Percentiles rank a stretch among this genome's conserved stretches.
These are phyloP conservation scores for Bombus balteatus DNA, from an alignment of 1,140 invertebrate species.

Conservation along the genomic window DNA sequence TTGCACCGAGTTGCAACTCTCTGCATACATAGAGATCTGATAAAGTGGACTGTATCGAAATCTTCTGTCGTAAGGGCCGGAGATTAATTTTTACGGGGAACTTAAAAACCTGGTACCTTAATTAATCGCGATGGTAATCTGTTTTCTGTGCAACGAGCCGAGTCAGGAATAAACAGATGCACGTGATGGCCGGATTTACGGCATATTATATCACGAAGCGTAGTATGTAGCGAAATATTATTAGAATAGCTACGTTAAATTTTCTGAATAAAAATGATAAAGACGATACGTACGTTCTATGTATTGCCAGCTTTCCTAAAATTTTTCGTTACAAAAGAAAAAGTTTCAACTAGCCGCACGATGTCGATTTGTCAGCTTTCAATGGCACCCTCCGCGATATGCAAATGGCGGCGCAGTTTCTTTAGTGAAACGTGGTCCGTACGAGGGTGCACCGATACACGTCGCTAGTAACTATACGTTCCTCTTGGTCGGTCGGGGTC, in stretches of 20 bases:
- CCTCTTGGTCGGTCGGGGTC: conserved; percentile 28
- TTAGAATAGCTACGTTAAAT: too few species aligned
- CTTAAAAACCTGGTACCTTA: neutral
- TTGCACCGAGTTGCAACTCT: neutral
- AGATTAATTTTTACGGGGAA: neutral
- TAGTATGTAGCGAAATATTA: neutral
- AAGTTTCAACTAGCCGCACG: neutral
- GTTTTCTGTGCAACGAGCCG: neutral
- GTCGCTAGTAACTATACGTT: neutral
- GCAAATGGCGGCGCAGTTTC: conserved; percentile 50
- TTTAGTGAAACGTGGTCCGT: neutral
- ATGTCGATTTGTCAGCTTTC: conserved; percentile 23
- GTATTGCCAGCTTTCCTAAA: too few species aligned
- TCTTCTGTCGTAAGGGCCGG: neutral
- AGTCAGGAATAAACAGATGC: neutral
- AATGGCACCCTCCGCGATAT: conserved; percentile 30
- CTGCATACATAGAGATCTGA: neutral
- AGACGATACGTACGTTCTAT: too few species aligned
- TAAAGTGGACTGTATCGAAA: neutral
- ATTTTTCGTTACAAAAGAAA: neutral
- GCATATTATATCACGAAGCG: neutral
- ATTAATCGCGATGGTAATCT: neutral
- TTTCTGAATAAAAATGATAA: too few species aligned
- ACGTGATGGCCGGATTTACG: neutral
- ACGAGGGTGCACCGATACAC: conserved; percentile 25